Conservation (phyloP, 2,888 invertebrate genomes). For the Aspidiotus destructor region DNA sequence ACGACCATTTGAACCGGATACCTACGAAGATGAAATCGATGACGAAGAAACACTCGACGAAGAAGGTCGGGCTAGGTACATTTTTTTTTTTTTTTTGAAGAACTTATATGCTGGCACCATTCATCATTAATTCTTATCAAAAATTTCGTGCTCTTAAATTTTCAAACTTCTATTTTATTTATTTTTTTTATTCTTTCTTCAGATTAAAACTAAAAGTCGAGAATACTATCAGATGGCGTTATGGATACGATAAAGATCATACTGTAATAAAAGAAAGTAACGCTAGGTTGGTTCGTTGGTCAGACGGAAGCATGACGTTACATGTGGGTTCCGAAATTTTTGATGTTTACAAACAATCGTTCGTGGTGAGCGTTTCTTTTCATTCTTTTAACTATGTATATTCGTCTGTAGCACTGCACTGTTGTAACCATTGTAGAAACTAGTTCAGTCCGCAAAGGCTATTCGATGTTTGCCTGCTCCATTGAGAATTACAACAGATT, state of each 20-base stretch:
- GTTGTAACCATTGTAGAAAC: not conserved
- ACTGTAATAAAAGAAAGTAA: conserved; percentile 82
- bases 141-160: no score
- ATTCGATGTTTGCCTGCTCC: no score
- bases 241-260: conserved; percentile 68
- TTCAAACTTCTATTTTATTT: not conserved
- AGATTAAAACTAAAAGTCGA: conserved; percentile 88
- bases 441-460: not conserved
- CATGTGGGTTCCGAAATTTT: conserved; percentile 96
- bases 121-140: no score
- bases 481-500: not conserved
- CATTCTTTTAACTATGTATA: not conserved
- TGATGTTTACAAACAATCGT: conserved; percentile 88
- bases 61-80: conserved; percentile 78
- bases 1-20: conserved; percentile 84
- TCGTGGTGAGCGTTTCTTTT: conserved; percentile 51
- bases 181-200: conserved; percentile 35
- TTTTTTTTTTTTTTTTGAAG: conserved; percentile 9
- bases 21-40: conserved; percentile 97
- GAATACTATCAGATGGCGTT: conserved; percentile 94
- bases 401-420: not conserved
- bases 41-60: conserved; percentile 97
- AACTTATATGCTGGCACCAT: conserved; percentile 29
- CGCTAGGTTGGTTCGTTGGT: conserved; percentile 91
- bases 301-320: conserved; percentile 93